These are phyloP conservation scores for Criorhina ranunculi DNA, from an alignment of 2,888 invertebrate genomes.

Conservation along the genomic window DNA sequence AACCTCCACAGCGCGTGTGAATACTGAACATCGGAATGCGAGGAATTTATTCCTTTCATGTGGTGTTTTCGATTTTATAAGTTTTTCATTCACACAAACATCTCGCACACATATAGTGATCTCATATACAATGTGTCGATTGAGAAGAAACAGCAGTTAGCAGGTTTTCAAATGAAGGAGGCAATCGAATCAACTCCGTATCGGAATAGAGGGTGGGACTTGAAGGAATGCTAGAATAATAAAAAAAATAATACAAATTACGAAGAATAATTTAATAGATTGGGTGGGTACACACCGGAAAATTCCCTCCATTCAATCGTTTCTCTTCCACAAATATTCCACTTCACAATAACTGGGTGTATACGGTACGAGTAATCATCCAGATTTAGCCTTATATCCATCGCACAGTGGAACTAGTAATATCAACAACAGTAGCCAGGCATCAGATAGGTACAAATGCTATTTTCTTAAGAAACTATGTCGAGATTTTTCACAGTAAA, in stretches of 20 bases:
- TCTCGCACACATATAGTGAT: neutral
- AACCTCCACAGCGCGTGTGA: constrained; percentile 40
- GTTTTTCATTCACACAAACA: constrained; percentile 48
- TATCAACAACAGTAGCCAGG: neutral
- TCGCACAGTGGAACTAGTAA: neutral
- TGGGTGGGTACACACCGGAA: constrained; percentile 33
- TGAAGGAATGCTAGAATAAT: constrained; percentile 50
- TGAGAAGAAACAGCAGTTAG: constrained; percentile 43
- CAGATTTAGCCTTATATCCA: constrained; percentile 36
- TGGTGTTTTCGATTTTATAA: constrained; percentile 25
- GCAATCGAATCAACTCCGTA: neutral
- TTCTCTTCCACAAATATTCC: neutral
- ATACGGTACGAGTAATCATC: constrained; percentile 34
- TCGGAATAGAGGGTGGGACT: neutral
- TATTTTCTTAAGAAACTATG: constrained; percentile 15
- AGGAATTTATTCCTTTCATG: constrained; percentile 48
- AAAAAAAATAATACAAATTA: constrained; percentile 24
- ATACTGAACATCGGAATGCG: constrained; percentile 53
- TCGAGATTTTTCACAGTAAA: constrained; percentile 13
- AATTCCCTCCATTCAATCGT: constrained; percentile 11
- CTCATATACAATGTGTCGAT: constrained; percentile 54
- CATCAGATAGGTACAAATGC: no score
- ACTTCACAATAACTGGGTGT: neutral
- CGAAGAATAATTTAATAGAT: constrained; percentile 36
- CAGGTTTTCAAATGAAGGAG: constrained; percentile 14